Evolutionary conservation across 2,888 invertebrate species (phyloP), one percentile per base, ranked within the genome.

Genomic region (Macaria liturata): DNA sequence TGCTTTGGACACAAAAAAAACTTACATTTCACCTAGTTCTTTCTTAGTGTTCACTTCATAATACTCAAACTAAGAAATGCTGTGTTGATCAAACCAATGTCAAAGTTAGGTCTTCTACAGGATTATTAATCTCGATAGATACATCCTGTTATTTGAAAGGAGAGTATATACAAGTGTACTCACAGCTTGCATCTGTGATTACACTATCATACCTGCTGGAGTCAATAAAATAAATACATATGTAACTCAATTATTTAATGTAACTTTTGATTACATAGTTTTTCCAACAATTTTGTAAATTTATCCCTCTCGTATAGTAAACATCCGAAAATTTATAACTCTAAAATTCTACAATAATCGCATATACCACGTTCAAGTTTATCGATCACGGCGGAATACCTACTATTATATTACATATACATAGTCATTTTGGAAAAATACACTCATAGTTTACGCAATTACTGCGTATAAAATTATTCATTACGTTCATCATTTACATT

Each of bases 211-310:
- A 20, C 20, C 20, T 20, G 20, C 7, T 37, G 4, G 34, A 7
- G 34, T 6, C 7, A 37, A 37, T 37, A 0, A 37, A 6, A 66
- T 57, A 51, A 58, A 61, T 32, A 51, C 48, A 53, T 67, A 68
- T 70, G 72, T 74, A 73, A 77, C 72, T 75, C 75, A 74, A 71
- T 72, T 75, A 74, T 76, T 77, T 72, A 71, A 74, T 78, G 78
- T 79, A 79, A 78, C 75, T 78, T 70, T 72, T 72, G 67, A 76
- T 76, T 76, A 79, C 78, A 78, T 74, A 69, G 61, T 67, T 76
- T 68, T 75, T 74, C 74, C 71, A 79, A 79, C 79, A 76, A 74
- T 72, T 75, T 76, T 74, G 73, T 78, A 75, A 78, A 74, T 75
- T 72, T 76, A 77, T 67, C 70, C 76, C 74, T 74, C 67, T 73